Conservation (phyloP, 2,888 invertebrate species). For the Lymantria monacha region DNA sequence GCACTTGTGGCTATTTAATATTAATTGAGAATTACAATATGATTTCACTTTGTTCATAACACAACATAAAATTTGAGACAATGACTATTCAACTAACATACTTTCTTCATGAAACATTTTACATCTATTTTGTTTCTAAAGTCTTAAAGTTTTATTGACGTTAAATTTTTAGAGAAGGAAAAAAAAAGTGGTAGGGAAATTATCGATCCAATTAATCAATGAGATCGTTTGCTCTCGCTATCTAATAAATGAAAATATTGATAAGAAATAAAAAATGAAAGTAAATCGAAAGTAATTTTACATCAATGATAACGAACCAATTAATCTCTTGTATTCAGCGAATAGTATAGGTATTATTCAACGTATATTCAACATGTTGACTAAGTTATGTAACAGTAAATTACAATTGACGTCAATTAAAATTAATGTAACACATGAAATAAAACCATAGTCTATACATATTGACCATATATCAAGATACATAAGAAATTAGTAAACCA, state of each 20-base stretch:
- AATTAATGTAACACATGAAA: constrained; percentile 6
- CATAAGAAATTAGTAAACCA: not conserved
- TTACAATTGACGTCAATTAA: constrained; percentile 17
- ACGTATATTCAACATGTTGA: constrained; percentile 18
- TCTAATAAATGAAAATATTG: constrained; percentile 20
- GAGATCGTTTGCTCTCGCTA: constrained; percentile 29
- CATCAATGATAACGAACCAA: constrained; percentile 41
- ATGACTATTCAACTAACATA: constrained; percentile 3
- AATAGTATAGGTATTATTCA: constrained; percentile 14
- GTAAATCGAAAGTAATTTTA: constrained; percentile 48
- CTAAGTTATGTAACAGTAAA: constrained; percentile 33
- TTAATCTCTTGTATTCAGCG: constrained; percentile 35
- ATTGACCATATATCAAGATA: not conserved
- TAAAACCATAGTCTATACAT: not conserved
- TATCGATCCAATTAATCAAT: constrained; percentile 37
- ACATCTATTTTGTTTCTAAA: not conserved
- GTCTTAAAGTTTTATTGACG: constrained; percentile 1
- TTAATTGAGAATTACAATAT: not conserved
- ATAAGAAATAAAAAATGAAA: constrained; percentile 37
- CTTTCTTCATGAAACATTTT: not conserved
- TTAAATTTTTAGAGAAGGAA: not conserved
- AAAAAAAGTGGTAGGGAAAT: constrained; percentile 3
- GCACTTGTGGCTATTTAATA: constrained; percentile 16
- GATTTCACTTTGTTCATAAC: constrained; percentile 1
- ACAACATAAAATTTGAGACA: constrained; percentile 1